Evolutionary conservation across 2,113 vertebrate genomes (phyloP).

Genomic region (Melanerpes aurifrons): DNA sequence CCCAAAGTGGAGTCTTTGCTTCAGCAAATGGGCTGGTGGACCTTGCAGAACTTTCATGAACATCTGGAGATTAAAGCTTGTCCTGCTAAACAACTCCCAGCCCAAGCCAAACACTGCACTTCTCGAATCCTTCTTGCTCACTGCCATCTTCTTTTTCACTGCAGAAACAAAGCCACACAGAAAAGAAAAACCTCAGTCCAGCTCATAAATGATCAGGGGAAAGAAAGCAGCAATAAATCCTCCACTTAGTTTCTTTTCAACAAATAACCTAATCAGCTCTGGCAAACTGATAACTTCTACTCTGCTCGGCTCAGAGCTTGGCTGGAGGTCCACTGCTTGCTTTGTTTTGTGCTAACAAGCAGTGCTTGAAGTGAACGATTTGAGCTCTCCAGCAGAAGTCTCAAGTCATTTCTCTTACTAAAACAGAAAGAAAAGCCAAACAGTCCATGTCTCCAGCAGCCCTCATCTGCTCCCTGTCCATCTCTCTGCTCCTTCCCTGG

Average conservation of each 20-base stretch:
- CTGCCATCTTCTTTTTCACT: not conserved
- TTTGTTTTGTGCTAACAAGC: rapidly evolving
- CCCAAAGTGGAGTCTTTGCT: not conserved
- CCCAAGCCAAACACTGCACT: not conserved
- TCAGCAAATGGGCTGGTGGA: not conserved
- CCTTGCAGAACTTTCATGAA: not conserved
- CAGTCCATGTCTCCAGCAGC: not conserved
- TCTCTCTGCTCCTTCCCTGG: not conserved
- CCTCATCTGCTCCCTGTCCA: not conserved
- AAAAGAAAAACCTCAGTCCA: not conserved
- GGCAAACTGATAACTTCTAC: not conserved
- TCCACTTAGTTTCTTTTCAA: not conserved
- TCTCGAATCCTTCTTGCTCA: not conserved
- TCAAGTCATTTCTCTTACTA: not conserved
- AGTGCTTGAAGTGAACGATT: not conserved
- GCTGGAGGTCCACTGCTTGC: not conserved
- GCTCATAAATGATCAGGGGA: not conserved
- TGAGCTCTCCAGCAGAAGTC: not conserved
- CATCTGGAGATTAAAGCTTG: not conserved
- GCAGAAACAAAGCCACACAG: not conserved
- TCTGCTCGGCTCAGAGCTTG: not conserved
- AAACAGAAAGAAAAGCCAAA: not conserved
- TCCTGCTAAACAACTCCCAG: not conserved
- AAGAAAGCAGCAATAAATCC: not conserved
- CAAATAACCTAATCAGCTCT: not conserved